Evolutionary conservation across 2,113 vertebrate genomes (phyloP), one percentile per base, ranked within the genome.

Genomic region (Capricornis sumatraensis): DNA sequence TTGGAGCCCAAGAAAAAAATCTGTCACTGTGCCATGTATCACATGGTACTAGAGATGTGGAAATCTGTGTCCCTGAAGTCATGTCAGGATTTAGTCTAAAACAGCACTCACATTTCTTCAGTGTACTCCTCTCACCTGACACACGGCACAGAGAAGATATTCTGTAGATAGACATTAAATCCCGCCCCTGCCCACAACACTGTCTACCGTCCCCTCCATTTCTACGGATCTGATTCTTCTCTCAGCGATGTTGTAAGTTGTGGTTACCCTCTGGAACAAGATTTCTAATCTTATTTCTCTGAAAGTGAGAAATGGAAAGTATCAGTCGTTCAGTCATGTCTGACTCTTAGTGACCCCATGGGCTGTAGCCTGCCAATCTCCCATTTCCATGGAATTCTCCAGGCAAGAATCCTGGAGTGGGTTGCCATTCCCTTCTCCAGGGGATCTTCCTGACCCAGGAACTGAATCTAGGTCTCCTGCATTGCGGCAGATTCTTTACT

Each of bases 211-310:
- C 45, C 40, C 30, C 47, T 87, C n/a, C 30, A 14, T 86, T 82
- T 78, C 33, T 40, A 2, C 40, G 45, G 21, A 40, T 74, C 16
- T 78, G 14, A 81, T 28, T 67, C 60, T 58, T 13, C 4, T 17
- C 7, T 97, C 27, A 64, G 40, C 11, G 30, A 90, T 96, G 13
- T 6, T 52, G 7, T 86, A 58, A 55, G 11, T 60, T 60, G 30
- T 50, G 13, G 76, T 30, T 14, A 40, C 7, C 28, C 7, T 86
- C 28, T 91, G 60, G 71, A 74, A 60, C 19, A n/a, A 45, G 3
- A 16, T 89, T 86, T 83, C 50, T 82, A 13, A 36, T 62, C 17
- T 94, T 88, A 33, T 89, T 97, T 43, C 25, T 95, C 43, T 78
- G 25, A 76, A 76, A 76, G 40, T 76, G 23, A 76, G 12, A 76